Conservation (phyloP, 23 tunicate genomes). For the Corella eumyota region DNA sequence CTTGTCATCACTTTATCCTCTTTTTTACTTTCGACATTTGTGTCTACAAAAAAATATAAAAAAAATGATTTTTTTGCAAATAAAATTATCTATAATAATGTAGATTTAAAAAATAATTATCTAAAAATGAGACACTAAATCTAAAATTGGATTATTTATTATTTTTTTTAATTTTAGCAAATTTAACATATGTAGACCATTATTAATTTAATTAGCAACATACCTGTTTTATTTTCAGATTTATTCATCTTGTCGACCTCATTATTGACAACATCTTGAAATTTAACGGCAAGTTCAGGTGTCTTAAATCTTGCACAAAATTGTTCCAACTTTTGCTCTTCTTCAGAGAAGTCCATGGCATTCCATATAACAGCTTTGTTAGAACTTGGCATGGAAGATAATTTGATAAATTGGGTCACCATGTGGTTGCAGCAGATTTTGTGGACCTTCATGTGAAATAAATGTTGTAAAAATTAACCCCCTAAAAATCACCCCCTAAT, state of each 20-base stretch:
- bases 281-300: conserved; percentile 47
- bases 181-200: too few species aligned
- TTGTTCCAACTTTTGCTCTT: conserved; percentile 37
- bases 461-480: not conserved
- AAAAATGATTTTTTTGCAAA: too few species aligned
- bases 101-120: too few species aligned
- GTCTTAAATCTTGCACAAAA: conserved; percentile 77
- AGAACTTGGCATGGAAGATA: conserved; percentile 33
- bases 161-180: too few species aligned
- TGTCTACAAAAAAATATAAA: too few species aligned
- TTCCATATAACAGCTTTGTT: conserved; percentile 75
- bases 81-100: too few species aligned
- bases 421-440: conserved; percentile 91
- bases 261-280: conserved; percentile 30
- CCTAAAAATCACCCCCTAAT: not conserved
- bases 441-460: conserved; percentile 32
- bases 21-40: too few species aligned
- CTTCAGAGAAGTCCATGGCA: conserved; percentile 91
- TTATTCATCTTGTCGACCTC: conserved; percentile 8
- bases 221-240: too few species aligned
- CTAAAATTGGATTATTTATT: too few species aligned
- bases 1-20: too few species aligned
- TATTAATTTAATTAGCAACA: too few species aligned
- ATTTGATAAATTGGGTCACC: conserved; percentile 6
- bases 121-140: too few species aligned